These are phyloP conservation scores for Spatulosminthurus flaviceps DNA, from an alignment of 2,888 invertebrate species.

Conservation along the genomic window DNA sequence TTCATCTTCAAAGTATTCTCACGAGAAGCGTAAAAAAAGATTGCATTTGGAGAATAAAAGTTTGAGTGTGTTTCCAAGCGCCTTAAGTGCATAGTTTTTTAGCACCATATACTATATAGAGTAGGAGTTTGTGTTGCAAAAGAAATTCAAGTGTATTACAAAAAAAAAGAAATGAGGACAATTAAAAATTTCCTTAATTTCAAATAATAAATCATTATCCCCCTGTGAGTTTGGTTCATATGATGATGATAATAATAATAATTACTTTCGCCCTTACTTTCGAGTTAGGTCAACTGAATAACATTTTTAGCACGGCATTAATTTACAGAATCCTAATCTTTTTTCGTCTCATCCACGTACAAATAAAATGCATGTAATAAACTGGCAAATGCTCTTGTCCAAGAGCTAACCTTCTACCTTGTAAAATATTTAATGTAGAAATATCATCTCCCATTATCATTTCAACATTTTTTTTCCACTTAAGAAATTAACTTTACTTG, in stretches of 20 bases:
- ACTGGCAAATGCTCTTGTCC: background rate
- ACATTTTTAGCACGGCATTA: background rate
- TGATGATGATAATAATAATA: background rate
- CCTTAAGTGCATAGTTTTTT: background rate
- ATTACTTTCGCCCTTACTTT: slow-evolving; percentile 12
- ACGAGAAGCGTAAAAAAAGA: background rate
- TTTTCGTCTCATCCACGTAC: background rate
- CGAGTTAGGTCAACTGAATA: slow-evolving; percentile 23
- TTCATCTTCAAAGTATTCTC: background rate
- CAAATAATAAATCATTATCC: slow-evolving; percentile 14
- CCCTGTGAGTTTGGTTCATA: background rate
- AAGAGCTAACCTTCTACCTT: background rate
- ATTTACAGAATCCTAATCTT: background rate
- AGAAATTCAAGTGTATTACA: too few relatives aligned
- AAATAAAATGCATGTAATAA: slow-evolving; percentile 2
- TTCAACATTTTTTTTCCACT: background rate
- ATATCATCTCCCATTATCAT: background rate
- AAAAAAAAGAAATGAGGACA: slow-evolving; percentile 28
- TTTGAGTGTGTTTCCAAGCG: background rate
- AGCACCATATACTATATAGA: too few relatives aligned
- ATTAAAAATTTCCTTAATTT: slow-evolving; percentile 35
- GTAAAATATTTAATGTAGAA: background rate
- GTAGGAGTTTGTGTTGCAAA: too few relatives aligned
- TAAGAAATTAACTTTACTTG: background rate
- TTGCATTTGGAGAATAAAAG: background rate